Evolutionary conservation across 2,888 invertebrate species (phyloP), one percentile per base, ranked within the genome.

Genomic region (Agrotis ipsilon): DNA sequence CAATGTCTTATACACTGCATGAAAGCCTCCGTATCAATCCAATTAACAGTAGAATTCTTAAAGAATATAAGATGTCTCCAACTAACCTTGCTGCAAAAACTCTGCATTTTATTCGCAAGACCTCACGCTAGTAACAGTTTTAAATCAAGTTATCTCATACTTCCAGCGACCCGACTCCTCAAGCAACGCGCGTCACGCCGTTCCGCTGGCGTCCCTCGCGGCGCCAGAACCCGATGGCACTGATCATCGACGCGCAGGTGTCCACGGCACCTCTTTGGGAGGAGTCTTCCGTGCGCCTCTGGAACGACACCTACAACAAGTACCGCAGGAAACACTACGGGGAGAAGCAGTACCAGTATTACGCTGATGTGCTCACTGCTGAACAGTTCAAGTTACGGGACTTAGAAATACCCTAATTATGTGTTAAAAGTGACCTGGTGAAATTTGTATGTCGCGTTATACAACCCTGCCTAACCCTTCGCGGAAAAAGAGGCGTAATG

Each of bases 121-220:
- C 39, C 39, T 39, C 9, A 39, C 1, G 11, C 39, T 11, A 1
- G 11, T 39, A 0, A 27, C 27, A 39, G 19, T 18, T 18, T 9
- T 55, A 21, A 52, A 18, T 49, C 3, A 14, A 6, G 59, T 43
- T 45, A 1, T 45, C 19, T 72, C n/a, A 19, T 60, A 16, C 45
- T 91, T 92, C 60, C 92, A 96, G 96, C 59, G 93, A 96, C 77
- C 96, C 96, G 2, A 95, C 96, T 0, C 96, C 96, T 0, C 80
- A 77, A n/a, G 83, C 85, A 0, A 86, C 93, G 0, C 77, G 72
- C 0, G 83, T 92, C 46, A 83, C 92, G 5, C 94, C 95, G 0
- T 80, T 94, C 73, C 92, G 91, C 18, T 96, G 96, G 96, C 86
- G 83, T 0, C 92, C 96, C 1, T 94, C 94, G 75, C 90, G 91